Evolutionary conservation across 2,113 vertebrate genomes (phyloP).

Genomic region (Regulus satrapa): DNA sequence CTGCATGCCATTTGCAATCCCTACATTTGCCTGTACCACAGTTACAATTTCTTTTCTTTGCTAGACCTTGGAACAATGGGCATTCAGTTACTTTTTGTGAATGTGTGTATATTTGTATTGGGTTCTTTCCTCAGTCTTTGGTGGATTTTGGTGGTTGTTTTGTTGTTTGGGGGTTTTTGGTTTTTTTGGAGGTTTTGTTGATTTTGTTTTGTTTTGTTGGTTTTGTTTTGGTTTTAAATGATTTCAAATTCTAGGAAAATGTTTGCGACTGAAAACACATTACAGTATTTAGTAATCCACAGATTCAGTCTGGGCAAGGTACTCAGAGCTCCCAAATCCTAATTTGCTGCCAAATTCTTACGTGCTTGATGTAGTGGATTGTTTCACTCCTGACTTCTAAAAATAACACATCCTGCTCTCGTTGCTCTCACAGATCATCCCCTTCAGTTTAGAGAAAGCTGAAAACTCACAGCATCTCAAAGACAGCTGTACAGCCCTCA

Average conservation of each 20-base stretch:
- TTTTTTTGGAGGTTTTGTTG: no score
- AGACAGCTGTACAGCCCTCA: background rate
- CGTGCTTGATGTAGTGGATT: background rate
- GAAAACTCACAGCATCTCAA: background rate
- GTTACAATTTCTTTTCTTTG: background rate
- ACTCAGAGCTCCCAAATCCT: background rate
- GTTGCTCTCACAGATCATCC: background rate
- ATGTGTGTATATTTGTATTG: background rate
- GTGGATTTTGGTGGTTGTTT: background rate
- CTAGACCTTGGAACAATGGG: background rate
- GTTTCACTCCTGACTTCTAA: conserved; percentile 19
- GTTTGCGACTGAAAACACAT: background rate
- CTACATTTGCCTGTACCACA: background rate
- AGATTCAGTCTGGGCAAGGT: background rate
- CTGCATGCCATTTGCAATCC: background rate
- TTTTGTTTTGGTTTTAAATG: background rate
- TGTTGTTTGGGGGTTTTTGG: background rate
- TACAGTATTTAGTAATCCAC: background rate
- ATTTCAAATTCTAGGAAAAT: background rate
- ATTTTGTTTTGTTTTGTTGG: no score
- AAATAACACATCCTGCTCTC: background rate
- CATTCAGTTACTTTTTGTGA: background rate
- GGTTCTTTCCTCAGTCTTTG: background rate
- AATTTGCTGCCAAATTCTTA: conserved; percentile 10
- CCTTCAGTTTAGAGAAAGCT: background rate